Conservation (phyloP, 2,888 invertebrate genomes). For the Tholera decimalis region DNA sequence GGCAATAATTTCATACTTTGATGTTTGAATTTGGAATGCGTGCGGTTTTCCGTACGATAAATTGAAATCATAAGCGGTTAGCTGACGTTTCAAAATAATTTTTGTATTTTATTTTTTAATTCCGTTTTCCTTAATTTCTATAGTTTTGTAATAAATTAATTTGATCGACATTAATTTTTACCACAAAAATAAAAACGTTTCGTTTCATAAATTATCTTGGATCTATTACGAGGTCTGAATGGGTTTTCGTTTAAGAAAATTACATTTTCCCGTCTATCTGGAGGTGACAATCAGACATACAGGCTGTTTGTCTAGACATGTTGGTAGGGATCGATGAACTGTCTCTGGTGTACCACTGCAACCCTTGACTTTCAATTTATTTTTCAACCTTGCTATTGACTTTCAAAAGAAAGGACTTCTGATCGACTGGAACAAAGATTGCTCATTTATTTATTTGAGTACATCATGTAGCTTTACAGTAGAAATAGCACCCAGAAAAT, state of each 20-base stretch:
- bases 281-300: not conserved
- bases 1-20: not conserved
- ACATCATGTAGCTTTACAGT: too few relatives aligned
- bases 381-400: not conserved
- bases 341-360: conserved; percentile 4
- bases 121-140: not conserved
- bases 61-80: conserved; percentile 18
- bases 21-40: conserved; percentile 25
- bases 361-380: too few relatives aligned
- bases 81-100: not conserved
- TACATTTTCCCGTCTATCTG: not conserved
- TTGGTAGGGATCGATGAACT: conserved; percentile 7
- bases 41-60: not conserved
- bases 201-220: not conserved
- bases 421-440: not conserved
- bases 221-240: not conserved
- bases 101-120: not conserved
- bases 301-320: conserved; percentile 50
- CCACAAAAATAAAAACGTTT: not conserved
- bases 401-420: not conserved
- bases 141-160: not conserved
- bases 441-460: too few relatives aligned
- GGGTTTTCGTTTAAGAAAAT: not conserved
- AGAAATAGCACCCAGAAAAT: too few relatives aligned
- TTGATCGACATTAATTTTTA: not conserved